Conservation (phyloP, 1,140 invertebrate species). For the Pissodes strobi region DNA sequence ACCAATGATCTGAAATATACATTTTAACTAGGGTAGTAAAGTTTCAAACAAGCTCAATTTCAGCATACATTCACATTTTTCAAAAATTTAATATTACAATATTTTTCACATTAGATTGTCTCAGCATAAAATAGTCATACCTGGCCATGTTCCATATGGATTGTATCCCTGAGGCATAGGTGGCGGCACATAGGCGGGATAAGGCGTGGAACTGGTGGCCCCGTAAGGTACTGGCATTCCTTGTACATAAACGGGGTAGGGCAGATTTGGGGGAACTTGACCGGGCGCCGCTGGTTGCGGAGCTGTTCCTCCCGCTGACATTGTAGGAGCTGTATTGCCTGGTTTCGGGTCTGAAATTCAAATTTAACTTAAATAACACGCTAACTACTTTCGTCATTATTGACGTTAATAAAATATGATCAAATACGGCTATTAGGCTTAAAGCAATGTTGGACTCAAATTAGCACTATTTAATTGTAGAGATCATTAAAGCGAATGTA, state of each 20-base stretch:
- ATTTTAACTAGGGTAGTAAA: no score
- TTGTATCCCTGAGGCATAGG: conserved; percentile 85
- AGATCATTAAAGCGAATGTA: no score
- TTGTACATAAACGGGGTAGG: conserved; percentile 69
- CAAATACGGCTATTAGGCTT: no score
- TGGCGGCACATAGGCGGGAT: conserved; percentile 71
- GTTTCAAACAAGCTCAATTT: no score
- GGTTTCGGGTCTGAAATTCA: conserved; percentile 23
- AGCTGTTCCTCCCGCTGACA: not conserved
- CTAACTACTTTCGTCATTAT: not conserved
- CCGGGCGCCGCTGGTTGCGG: conserved; percentile 18
- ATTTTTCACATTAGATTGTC: no score
- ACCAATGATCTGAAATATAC: no score
- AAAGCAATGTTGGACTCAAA: no score
- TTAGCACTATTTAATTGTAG: no score
- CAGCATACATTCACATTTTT: no score
- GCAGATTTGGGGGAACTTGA: conserved; percentile 52
- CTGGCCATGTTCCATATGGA: conserved; percentile 79
- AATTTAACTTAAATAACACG: no score
- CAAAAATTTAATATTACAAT: no score
- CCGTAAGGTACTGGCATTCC: conserved; percentile 82
- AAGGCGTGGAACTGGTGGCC: conserved; percentile 63
- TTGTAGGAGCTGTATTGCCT: conserved; percentile 11
- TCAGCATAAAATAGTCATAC: no score
- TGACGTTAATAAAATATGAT: conserved; percentile 18